Percentiles rank a stretch among this genome's conserved stretches.
Evolutionary conservation across 2,888 invertebrate genomes (phyloP).

Genomic region (Bugulina stolonifera): DNA sequence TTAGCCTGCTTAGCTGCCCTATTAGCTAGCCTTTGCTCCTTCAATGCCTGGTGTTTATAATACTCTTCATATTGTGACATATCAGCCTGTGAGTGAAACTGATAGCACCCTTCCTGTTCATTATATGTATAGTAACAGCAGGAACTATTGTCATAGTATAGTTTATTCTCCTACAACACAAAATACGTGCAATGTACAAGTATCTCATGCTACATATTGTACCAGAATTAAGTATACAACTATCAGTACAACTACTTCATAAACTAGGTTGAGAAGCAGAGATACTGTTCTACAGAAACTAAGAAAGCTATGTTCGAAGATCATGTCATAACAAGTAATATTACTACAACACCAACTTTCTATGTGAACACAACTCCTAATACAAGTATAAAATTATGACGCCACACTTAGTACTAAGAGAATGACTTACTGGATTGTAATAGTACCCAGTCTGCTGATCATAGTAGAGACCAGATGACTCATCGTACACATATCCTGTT

Average conservation of each 20-base stretch:
- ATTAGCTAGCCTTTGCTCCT: background rate
- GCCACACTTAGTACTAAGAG: background rate
- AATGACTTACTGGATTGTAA: constrained; percentile 22
- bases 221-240: no score
- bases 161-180: constrained; percentile 18
- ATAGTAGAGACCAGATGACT: constrained; percentile 8
- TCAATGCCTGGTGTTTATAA: constrained; percentile 6
- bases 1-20: constrained; percentile 11
- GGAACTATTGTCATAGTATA: constrained; percentile 5
- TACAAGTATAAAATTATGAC: no score
- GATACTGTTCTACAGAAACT: no score
- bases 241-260: no score
- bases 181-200: background rate
- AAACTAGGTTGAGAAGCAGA: no score
- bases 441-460: constrained; percentile 24
- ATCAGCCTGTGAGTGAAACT: constrained; percentile 24
- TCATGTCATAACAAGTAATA: background rate
- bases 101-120: background rate
- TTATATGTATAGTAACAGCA: constrained; percentile 21
- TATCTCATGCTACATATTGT: no score
- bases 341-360: background rate
- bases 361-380: no score
- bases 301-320: no score
- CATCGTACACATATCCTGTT: constrained; percentile 19
- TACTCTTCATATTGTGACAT: background rate